Evolutionary conservation across 2,797 vertebrate species (phyloP).

Genomic region (Coilia nasus): DNA sequence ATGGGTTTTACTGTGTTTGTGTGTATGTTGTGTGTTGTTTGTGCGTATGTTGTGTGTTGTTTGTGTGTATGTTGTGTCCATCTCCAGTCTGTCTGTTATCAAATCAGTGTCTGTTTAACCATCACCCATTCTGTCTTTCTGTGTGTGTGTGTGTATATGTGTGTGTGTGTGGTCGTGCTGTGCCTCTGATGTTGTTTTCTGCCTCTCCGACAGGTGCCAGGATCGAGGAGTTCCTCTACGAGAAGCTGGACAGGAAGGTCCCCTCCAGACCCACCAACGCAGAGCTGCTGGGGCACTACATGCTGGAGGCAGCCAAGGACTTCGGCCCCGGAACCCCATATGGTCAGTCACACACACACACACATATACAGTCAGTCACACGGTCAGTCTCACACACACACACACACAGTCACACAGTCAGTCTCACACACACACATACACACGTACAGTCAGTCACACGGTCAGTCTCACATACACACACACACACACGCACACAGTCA

Average conservation of each 20-base stretch:
- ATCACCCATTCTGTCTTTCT: not conserved
- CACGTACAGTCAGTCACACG: not conserved
- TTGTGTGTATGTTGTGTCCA: no score
- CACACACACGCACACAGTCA: not conserved
- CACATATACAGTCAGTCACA: not conserved
- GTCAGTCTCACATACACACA: not conserved
- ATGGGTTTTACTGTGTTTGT: not conserved
- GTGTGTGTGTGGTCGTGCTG: not conserved
- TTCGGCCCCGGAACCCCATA: constrained; percentile 86
- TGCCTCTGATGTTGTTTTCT: not conserved
- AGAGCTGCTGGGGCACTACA: constrained; percentile 91
- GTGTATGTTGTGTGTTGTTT: not conserved
- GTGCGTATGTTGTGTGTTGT: not conserved
- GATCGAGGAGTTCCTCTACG: constrained; percentile 95
- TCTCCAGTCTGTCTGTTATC: not conserved
- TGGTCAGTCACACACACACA: constrained; percentile 72
- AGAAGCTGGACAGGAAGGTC: constrained; percentile 92
- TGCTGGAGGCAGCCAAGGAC: constrained; percentile 89
- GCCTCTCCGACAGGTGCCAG: constrained; percentile 75
- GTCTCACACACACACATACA: not conserved
- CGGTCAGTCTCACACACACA: not conserved
- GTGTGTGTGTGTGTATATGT: not conserved
- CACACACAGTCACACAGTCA: not conserved
- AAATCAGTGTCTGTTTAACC: not conserved
- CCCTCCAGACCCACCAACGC: constrained; percentile 87